These are phyloP conservation scores for Sus scrofa DNA, from an alignment of 2,113 vertebrate genomes.

Conservation along the genomic window DNA sequence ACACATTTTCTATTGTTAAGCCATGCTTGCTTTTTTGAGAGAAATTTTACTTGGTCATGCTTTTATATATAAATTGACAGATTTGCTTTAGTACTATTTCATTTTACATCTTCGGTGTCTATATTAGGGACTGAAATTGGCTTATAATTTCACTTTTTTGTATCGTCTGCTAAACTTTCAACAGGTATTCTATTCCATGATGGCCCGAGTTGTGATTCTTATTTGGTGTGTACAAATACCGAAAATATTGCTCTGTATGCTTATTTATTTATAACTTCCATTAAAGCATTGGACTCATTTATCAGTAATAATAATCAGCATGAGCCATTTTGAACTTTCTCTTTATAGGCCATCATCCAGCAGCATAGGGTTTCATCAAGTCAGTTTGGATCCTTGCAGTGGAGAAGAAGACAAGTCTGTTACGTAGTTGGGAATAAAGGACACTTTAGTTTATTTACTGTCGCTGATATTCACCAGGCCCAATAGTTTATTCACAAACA, in stretches of 20 bases:
- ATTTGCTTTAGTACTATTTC: neutral
- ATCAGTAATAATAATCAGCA: neutral
- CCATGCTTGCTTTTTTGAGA: neutral
- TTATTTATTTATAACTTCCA: neutral
- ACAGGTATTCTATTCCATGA: neutral
- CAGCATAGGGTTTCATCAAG: neutral
- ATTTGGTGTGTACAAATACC: neutral
- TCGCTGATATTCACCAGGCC: neutral
- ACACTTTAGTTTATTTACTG: neutral
- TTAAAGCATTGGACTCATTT: neutral
- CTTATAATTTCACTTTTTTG: neutral
- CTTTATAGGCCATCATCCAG: neutral
- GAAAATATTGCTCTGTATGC: neutral
- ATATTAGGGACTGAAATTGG: neutral
- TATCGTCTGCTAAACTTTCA: constrained; percentile 7
- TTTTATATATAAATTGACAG: neutral
- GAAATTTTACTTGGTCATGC: neutral
- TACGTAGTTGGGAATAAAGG: neutral
- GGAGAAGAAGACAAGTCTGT: neutral
- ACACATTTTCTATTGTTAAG: neutral
- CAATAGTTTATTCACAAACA: neutral
- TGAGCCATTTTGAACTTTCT: neutral
- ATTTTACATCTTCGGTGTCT: constrained; percentile 9
- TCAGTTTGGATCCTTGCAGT: neutral
- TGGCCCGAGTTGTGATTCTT: constrained; percentile 23